A percentile compares a stretch with the other conserved stretches of the same genome.
Conservation (phyloP, 1,140 invertebrate genomes). For the Drosophila yakuba region DNA sequence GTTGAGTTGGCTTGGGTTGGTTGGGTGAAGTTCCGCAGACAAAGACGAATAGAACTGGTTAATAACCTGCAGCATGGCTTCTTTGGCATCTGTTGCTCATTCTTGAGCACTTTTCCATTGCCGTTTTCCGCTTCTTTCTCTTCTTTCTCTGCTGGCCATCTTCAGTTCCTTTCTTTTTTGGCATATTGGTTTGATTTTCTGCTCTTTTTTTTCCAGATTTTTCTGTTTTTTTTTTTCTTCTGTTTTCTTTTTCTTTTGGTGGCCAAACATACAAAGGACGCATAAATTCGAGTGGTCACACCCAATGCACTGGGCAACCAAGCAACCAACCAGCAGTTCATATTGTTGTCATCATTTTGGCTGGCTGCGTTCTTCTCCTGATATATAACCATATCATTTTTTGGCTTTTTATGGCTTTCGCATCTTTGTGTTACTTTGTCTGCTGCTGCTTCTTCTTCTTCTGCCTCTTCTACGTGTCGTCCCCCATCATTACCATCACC, state of each 20-base stretch:
- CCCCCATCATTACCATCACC: constrained; percentile 26
- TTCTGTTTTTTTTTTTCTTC: background rate
- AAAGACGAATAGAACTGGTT: constrained; percentile 50
- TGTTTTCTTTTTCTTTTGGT: background rate
- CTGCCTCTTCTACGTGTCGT: background rate
- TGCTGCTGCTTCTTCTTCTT: constrained; percentile 4
- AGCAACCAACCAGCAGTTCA: constrained; percentile 5
- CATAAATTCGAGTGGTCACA: constrained; percentile 44
- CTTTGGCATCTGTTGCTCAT: constrained; percentile 32
- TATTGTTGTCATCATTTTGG: constrained; percentile 14
- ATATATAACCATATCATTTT: constrained; percentile 42
- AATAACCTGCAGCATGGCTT: constrained; percentile 49
- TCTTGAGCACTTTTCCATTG: constrained; percentile 28
- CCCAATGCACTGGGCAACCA: background rate
- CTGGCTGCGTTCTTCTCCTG: background rate
- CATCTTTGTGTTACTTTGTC: constrained; percentile 59
- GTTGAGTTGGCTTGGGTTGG: no score
- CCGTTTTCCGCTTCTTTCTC: background rate
- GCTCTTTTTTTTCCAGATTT: no score
- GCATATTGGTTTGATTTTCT: background rate
- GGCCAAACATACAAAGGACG: constrained; percentile 49
- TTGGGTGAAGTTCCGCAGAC: constrained; percentile 20
- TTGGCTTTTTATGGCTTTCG: constrained; percentile 62
- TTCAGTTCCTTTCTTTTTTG: no score
- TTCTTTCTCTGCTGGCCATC: background rate